Conservation (phyloP, 2,113 vertebrate species). For the Noturus placidus region DNA sequence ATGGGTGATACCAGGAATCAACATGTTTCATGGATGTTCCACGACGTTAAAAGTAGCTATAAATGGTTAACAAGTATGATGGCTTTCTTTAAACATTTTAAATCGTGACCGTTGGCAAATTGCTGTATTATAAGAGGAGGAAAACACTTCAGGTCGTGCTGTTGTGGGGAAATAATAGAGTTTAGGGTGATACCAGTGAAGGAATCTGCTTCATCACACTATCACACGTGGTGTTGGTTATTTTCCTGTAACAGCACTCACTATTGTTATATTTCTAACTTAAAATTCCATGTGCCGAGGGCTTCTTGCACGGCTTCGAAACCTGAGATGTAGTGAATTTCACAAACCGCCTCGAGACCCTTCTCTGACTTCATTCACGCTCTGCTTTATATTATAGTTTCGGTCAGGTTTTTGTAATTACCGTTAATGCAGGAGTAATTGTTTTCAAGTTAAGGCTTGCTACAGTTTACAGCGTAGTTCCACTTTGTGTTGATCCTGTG, state of each 20-base stretch:
- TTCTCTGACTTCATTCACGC: slow-evolving; percentile 25
- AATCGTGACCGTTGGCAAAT: not conserved
- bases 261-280: not conserved
- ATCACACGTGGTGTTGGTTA: not conserved
- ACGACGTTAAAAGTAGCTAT: not conserved
- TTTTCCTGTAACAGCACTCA: not conserved
- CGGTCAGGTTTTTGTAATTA: slow-evolving; percentile 53
- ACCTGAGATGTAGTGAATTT: not conserved
- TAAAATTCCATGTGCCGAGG: not conserved
- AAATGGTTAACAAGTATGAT: not conserved
- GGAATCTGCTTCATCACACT: not conserved
- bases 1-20: not conserved
- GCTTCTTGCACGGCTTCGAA: not conserved
- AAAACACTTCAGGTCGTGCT: not conserved
- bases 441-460: slow-evolving; percentile 58
- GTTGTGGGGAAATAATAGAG: not conserved
- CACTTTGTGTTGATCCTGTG: slow-evolving; percentile 25
- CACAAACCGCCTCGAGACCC: not conserved
- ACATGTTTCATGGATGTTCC: not conserved
- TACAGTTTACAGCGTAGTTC: slow-evolving; percentile 34
- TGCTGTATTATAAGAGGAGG: not conserved
- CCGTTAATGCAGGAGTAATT: slow-evolving; percentile 51
- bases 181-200: not conserved
- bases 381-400: slow-evolving; percentile 14
- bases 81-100: not conserved